These are phyloP conservation scores for Protosalanx chinensis DNA, from an alignment of 2,797 vertebrate genomes.

Conservation along the genomic window DNA sequence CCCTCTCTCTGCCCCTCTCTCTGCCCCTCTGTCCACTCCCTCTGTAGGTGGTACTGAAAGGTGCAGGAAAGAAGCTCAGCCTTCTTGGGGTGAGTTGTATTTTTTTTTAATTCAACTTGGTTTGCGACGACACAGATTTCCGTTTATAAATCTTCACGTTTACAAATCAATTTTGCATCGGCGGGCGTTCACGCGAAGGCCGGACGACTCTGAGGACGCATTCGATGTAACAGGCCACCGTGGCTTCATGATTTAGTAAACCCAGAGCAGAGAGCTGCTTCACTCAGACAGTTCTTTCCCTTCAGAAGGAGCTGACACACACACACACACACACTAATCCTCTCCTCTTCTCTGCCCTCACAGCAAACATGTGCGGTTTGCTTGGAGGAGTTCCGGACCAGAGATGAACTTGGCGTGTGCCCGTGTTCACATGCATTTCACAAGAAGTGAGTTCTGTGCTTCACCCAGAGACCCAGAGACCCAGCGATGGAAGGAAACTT, in stretches of 20 bases:
- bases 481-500: too few species aligned
- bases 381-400: conserved; percentile 80
- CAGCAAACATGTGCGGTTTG: conserved; percentile 85
- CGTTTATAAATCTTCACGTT: background rate
- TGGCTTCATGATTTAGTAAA: conserved; percentile 25
- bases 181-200: too few species aligned
- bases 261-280: background rate
- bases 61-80: conserved; percentile 80
- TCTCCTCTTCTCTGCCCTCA: conserved; percentile 21
- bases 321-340: conserved; percentile 18
- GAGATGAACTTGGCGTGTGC: conserved; percentile 81
- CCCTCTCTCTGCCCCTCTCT: too few species aligned
- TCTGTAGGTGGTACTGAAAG: conserved; percentile 78
- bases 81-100: conserved; percentile 75
- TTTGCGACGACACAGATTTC: background rate
- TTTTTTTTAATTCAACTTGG: background rate
- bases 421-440: conserved; percentile 84
- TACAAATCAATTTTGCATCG: background rate
- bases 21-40: too few species aligned
- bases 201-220: too few species aligned
- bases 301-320: conserved; percentile 11
- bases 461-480: too few species aligned
- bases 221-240: background rate
- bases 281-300: conserved; percentile 32
- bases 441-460: conserved; percentile 76